Conservation (phyloP, 2,888 invertebrate genomes). For the Ferdinandea cuprea region DNA sequence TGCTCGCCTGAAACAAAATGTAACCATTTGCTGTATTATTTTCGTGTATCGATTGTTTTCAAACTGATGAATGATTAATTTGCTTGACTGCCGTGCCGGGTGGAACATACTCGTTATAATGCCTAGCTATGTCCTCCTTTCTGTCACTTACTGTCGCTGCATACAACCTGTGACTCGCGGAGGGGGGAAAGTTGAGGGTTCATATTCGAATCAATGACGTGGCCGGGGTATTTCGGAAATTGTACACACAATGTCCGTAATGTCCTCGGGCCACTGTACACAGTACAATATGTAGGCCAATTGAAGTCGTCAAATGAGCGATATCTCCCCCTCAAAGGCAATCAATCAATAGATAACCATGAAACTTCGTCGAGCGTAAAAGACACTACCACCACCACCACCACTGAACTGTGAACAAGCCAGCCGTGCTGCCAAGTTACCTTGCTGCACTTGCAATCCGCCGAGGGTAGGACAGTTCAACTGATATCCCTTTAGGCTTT, state of each 20-base stretch:
- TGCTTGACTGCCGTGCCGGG: constrained; percentile 3
- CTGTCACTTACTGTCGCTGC: constrained; percentile 5
- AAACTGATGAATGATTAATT: constrained; percentile 70
- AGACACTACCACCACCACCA: not conserved
- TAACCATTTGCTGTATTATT: constrained; percentile 52
- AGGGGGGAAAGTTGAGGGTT: constrained; percentile 9
- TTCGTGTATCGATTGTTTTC: constrained; percentile 65
- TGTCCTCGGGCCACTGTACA: not conserved
- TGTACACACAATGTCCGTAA: constrained; percentile 29
- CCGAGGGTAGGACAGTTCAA: constrained; percentile 26
- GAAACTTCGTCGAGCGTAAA: constrained; percentile 22
- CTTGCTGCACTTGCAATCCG: constrained; percentile 60
- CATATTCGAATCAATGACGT: constrained; percentile 48
- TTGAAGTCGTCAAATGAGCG: constrained; percentile 51
- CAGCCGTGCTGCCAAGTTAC: too few relatives aligned
- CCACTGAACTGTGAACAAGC: not conserved
- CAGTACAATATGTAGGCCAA: constrained; percentile 46
- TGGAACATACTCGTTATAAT: constrained; percentile 54
- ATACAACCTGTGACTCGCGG: not conserved
- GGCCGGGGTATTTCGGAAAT: constrained; percentile 45
- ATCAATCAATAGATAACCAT: constrained; percentile 65
- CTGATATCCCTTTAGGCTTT: constrained; percentile 28
- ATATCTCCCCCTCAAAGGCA: constrained; percentile 20
- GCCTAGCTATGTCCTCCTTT: constrained; percentile 28
- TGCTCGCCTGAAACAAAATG: not conserved